phyloP scores from a whole-genome alignment of 2,888 invertebrate species.

The Agrochola circellaris region DNA sequence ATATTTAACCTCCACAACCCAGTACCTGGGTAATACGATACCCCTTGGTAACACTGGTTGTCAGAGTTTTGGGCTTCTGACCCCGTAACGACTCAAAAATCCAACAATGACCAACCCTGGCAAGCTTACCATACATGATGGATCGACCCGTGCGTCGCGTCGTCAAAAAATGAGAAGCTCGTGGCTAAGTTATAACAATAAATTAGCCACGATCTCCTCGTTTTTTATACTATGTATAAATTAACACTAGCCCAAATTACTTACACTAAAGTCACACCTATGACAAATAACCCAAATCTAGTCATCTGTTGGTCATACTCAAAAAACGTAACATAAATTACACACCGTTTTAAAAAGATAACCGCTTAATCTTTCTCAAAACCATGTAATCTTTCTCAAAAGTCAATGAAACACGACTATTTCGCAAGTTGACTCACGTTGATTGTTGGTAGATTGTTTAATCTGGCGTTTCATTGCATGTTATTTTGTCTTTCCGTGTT shows the following conservation, averaged over 20 bases:
- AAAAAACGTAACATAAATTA: background rate
- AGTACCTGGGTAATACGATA: background rate
- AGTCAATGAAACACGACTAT: conserved; percentile 22
- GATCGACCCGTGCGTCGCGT: too few relatives aligned
- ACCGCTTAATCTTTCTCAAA: conserved; percentile 19
- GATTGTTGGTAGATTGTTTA: conserved; percentile 20
- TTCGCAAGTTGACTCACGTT: conserved; percentile 31
- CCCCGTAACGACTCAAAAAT: background rate
- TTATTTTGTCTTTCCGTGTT: conserved; percentile 43
- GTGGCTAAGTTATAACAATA: too few relatives aligned
- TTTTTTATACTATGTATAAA: too few relatives aligned
- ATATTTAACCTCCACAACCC: background rate
- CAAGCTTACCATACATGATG: too few relatives aligned
- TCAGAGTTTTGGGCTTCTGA: background rate
- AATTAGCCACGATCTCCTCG: too few relatives aligned
- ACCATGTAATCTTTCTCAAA: conserved; percentile 15
- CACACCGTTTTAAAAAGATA: background rate
- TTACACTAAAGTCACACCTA: background rate
- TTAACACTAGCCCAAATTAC: background rate
- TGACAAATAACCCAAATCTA: background rate
- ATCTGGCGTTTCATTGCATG: conserved; percentile 43
- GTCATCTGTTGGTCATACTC: background rate
- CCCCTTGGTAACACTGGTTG: background rate
- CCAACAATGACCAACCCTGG: too few relatives aligned
- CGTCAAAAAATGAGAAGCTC: too few relatives aligned